A percentile compares a stretch with the other conserved stretches of the same genome.
phyloP scores from a whole-genome alignment of 1,140 invertebrate species.

The Drosophila miranda region DNA sequence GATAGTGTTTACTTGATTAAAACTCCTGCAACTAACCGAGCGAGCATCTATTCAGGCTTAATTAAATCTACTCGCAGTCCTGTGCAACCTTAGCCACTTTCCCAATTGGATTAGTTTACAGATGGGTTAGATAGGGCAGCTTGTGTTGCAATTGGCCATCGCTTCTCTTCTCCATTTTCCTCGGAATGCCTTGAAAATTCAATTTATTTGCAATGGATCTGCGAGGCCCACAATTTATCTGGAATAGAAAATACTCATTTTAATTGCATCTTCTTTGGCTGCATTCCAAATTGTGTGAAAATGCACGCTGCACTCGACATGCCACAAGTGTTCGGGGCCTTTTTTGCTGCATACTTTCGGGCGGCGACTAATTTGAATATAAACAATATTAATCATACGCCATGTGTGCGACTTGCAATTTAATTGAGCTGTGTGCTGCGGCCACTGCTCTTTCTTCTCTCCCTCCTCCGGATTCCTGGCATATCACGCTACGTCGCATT shows the following conservation, averaged over 20 bases:
- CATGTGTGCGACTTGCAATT: conserved; percentile 21
- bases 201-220: conserved; percentile 25
- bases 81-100: conserved; percentile 14
- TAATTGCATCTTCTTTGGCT: conserved; percentile 7
- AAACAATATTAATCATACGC: conserved; percentile 65
- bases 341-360: conserved; percentile 66
- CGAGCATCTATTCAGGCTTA: conserved; percentile 2
- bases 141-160: conserved; percentile 18
- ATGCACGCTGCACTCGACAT: conserved; percentile 17
- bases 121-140: background rate
- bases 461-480: conserved; percentile 1
- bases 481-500: conserved; percentile 64
- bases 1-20: conserved; percentile 45
- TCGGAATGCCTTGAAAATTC: conserved; percentile 23
- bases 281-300: conserved; percentile 23
- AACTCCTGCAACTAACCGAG: conserved; percentile 27
- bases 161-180: conserved; percentile 13
- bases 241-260: background rate
- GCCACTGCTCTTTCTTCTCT: conserved; percentile 13
- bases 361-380: conserved; percentile 52
- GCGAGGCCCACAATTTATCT: conserved; percentile 17
- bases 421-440: conserved; percentile 58
- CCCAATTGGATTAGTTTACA: conserved; percentile 9
- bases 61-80: conserved; percentile 24
- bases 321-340: conserved; percentile 63